Base-by-base conservation (phyloP, 2,888 invertebrate species). In the Meta bourneti region DNA sequence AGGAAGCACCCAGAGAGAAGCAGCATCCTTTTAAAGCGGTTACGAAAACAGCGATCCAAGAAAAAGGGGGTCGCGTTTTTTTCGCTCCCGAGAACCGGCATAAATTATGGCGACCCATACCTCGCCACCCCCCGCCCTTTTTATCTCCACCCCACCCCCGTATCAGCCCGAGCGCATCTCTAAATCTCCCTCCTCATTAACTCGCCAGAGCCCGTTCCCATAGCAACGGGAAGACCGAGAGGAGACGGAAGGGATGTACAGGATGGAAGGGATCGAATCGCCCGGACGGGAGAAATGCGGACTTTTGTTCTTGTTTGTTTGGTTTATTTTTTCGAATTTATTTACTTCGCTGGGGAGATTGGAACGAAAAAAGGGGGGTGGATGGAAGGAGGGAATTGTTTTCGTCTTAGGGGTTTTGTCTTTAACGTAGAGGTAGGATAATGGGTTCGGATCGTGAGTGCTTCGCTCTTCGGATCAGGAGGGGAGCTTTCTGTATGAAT, bases 161-260 rank as follows among this genome's bases (percentile, higher is more conserved):
- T 87, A 71, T 86, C 77, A 61, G 77, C 52, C 81, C 74, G 72
- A 80, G 72, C 72, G 61, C 88, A 80, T 82, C 82, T 16, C 80
- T 71, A 71, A 75, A 70, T 75, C 77, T 84, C 89, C 70, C 34
- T 72, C 54, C 83, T 72, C 89, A 90, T 90, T 84, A 84, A 71
- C 61, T 89, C 51, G 83, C 74, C 34, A 54, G 88, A 71, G 71
- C 52, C 90, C 72, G 86, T 90, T 51, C 70, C 81, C 86, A 86
- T 86, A 52, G 86, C 52, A 90, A 90, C 90, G 81, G 81, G 75
- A 77, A 90, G 84, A 90, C 86, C 80, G 70, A 84, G 90, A 86
- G 81, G 70, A 74, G 51, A 19, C 61, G 69, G 54, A 4, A 7
- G 49, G 6, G 77, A 85, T 34, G 34, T 34, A 34, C 34, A 34